Conservation (phyloP, 2,888 invertebrate genomes). For the Caenorhabditis plicata region DNA sequence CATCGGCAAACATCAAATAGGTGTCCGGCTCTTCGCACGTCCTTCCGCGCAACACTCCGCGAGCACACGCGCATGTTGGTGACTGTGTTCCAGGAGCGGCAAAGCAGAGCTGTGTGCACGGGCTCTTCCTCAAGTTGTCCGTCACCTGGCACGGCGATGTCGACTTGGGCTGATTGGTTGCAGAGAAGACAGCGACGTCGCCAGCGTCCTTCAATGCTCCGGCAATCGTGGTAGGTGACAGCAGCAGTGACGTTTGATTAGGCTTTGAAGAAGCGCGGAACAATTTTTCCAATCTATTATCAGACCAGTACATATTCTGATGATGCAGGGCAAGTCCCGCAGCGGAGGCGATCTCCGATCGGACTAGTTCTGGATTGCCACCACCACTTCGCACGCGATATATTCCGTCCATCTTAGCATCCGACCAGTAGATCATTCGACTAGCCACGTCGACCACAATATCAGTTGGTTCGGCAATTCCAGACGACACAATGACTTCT, state of each 20-base stretch:
- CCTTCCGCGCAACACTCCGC: constrained; percentile 74
- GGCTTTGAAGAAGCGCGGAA: constrained; percentile 58
- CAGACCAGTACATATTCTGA: constrained; percentile 63
- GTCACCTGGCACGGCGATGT: constrained; percentile 64
- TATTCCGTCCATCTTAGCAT: constrained; percentile 88
- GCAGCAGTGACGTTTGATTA: constrained; percentile 53
- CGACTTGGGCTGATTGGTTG: constrained; percentile 78
- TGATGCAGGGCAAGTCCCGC: constrained; percentile 58
- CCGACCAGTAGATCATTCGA: constrained; percentile 96
- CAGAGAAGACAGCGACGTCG: constrained; percentile 88
- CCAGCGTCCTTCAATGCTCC: constrained; percentile 80
- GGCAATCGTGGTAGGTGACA: constrained; percentile 58
- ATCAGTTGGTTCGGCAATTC: constrained; percentile 58
- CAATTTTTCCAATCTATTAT: constrained; percentile 60
- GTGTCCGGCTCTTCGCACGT: constrained; percentile 76
- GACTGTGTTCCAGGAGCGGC: constrained; percentile 75
- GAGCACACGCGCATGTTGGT: constrained; percentile 86
- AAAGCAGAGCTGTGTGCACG: constrained; percentile 91
- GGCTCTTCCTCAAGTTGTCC: constrained; percentile 61
- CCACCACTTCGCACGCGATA: constrained; percentile 69
- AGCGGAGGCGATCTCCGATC: constrained; percentile 62
- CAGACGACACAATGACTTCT: constrained; percentile 57
- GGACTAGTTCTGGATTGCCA: constrained; percentile 46
- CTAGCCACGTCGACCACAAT: constrained; percentile 87
- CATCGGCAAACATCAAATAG: constrained; percentile 87